Conservation (phyloP, 2,888 invertebrate species). For the Chrysotoxum bicinctum region DNA sequence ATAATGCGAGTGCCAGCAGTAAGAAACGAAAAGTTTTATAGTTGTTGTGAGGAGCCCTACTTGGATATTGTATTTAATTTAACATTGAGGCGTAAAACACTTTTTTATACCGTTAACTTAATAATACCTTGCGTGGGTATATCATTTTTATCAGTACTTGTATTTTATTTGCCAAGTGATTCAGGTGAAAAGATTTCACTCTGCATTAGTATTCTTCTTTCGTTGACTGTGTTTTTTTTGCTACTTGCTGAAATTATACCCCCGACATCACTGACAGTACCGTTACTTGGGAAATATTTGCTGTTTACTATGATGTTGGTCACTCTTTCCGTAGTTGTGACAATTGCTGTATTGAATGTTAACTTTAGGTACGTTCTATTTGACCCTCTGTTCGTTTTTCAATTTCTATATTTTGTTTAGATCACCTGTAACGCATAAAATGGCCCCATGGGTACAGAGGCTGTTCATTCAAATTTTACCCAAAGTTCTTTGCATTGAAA, state of each 20-base stretch:
- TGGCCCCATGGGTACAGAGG: slow-evolving; percentile 94
- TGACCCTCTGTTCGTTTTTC: not conserved
- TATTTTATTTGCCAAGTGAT: slow-evolving; percentile 98
- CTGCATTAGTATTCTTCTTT: slow-evolving; percentile 95
- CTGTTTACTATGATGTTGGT: slow-evolving; percentile 97
- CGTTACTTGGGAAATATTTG: slow-evolving; percentile 94
- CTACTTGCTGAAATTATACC: slow-evolving; percentile 97
- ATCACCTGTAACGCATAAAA: slow-evolving; percentile 95
- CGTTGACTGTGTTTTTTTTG: slow-evolving; percentile 96
- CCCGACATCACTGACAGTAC: slow-evolving; percentile 95
- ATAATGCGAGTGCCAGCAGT: slow-evolving; percentile 95
- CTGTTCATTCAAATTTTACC: slow-evolving; percentile 93
- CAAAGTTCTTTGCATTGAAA: slow-evolving; percentile 92
- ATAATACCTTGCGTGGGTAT: slow-evolving; percentile 99
- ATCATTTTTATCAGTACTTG: slow-evolving; percentile 97
- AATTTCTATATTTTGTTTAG: slow-evolving; percentile 79
- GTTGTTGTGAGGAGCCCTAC: slow-evolving; percentile 98
- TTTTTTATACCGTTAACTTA: slow-evolving; percentile 98
- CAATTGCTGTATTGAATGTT: slow-evolving; percentile 95
- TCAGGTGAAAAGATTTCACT: slow-evolving; percentile 99
- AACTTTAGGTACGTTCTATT: slow-evolving; percentile 86
- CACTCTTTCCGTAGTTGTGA: slow-evolving; percentile 95
- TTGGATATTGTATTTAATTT: slow-evolving; percentile 99
- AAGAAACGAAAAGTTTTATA: slow-evolving; percentile 95
- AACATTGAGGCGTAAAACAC: slow-evolving; percentile 95